Percentiles rank a stretch among this genome's conserved stretches.
phyloP scores from a whole-genome alignment of 2,797 vertebrate genomes.

The Threskiornis aethiopicus region DNA sequence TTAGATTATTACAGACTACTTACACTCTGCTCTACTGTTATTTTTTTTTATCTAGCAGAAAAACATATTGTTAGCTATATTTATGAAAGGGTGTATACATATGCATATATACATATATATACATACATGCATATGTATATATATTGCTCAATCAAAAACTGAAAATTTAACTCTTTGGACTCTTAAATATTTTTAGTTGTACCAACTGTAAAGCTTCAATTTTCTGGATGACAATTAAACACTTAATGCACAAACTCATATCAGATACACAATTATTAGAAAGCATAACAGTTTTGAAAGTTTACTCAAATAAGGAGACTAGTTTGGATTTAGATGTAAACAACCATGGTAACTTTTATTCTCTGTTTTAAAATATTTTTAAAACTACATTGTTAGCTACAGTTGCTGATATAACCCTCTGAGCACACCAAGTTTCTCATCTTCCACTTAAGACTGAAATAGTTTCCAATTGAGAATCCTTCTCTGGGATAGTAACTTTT shows the following conservation, averaged over 20 bases:
- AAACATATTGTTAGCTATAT: not conserved
- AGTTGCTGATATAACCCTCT: not conserved
- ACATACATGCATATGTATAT: not conserved
- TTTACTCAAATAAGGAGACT: not conserved
- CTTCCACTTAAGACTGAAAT: not conserved
- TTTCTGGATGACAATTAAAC: not conserved
- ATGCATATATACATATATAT: not conserved
- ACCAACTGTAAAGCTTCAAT: not conserved
- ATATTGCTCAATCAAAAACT: not conserved
- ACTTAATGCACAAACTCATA: not conserved
- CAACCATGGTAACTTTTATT: not conserved
- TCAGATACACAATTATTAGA: not conserved
- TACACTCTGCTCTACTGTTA: not conserved
- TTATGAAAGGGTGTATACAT: not conserved
- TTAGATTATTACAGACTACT: constrained; percentile 5
- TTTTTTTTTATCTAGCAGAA: not conserved
- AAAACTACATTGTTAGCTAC: not conserved
- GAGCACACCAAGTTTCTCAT: not conserved
- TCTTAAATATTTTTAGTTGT: not conserved
- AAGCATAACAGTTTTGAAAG: not conserved
- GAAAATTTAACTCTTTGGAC: not conserved
- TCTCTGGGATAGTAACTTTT: not conserved
- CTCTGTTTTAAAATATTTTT: not conserved
- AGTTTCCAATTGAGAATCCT: not conserved
- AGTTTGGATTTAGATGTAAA: not conserved